These are phyloP conservation scores for Tympanoctomys barrerae DNA, from an alignment of 2,797 vertebrate genomes.

Conservation along the genomic window DNA sequence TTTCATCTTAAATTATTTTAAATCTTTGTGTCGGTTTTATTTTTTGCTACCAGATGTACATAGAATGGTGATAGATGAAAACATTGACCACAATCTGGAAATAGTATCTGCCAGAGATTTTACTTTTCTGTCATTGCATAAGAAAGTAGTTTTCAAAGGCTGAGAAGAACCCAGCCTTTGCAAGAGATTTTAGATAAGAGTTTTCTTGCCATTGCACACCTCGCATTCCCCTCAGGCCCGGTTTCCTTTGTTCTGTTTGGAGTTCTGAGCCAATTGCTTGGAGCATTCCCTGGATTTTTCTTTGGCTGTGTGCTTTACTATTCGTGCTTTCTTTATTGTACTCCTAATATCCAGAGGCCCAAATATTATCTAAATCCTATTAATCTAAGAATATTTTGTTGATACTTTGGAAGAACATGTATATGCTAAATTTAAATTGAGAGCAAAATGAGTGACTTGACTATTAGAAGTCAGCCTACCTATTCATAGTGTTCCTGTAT, in stretches of 20 bases:
- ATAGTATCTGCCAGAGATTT: neutral
- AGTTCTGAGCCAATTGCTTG: slow-evolving; percentile 67
- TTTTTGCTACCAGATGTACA: neutral
- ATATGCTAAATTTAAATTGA: neutral
- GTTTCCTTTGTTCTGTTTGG: slow-evolving; percentile 74
- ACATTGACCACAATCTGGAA: neutral
- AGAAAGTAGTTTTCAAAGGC: slow-evolving; percentile 60
- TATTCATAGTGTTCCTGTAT: neutral
- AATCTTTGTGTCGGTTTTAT: neutral
- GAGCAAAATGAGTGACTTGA: neutral
- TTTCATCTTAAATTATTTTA: neutral
- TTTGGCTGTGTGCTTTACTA: slow-evolving; percentile 59
- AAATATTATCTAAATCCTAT: slow-evolving; percentile 56
- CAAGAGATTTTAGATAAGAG: slow-evolving; percentile 36
- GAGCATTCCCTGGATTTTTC: slow-evolving; percentile 71
- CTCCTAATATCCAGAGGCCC: neutral
- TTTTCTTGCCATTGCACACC: slow-evolving; percentile 62
- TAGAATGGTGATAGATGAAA: neutral
- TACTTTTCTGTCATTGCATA: slow-evolving; percentile 41
- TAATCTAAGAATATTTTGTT: neutral
- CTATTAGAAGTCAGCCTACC: neutral
- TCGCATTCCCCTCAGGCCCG: slow-evolving; percentile 61
- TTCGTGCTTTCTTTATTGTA: slow-evolving; percentile 68
- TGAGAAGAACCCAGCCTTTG: slow-evolving; percentile 1
- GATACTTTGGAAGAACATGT: neutral